These are phyloP conservation scores for Carassius carassius DNA, from an alignment of 2,113 vertebrate species.

Conservation along the genomic window DNA sequence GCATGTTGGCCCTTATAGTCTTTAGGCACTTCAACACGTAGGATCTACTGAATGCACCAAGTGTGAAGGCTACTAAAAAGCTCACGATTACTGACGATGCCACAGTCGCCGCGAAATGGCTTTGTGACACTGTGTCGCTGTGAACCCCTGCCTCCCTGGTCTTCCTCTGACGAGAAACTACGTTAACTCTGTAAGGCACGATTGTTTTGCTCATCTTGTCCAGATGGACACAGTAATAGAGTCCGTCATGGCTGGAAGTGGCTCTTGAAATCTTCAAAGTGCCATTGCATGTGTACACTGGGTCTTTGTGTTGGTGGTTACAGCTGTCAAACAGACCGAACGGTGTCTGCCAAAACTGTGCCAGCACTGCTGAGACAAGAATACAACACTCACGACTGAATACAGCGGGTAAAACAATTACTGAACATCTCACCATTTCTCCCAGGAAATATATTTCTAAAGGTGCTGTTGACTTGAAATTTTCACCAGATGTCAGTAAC, in stretches of 20 bases:
- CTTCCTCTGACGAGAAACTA: background rate
- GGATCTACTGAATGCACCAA: conserved; percentile 67
- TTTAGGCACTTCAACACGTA: conserved; percentile 64
- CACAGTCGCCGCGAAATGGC: conserved; percentile 64
- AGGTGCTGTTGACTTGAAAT: too few relatives aligned
- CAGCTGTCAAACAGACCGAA: conserved; percentile 63
- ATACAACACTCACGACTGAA: background rate
- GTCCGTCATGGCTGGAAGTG: conserved; percentile 64
- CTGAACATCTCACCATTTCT: too few relatives aligned
- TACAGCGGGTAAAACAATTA: too few relatives aligned
- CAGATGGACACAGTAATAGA: conserved; percentile 72
- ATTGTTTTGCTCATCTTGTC: conserved; percentile 53
- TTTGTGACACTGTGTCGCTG: background rate
- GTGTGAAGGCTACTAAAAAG: conserved; percentile 70
- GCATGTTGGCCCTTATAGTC: background rate
- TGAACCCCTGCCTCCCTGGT: background rate
- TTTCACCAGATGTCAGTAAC: too few relatives aligned
- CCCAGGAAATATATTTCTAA: too few relatives aligned
- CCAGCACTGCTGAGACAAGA: conserved; percentile 52
- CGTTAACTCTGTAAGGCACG: conserved; percentile 53
- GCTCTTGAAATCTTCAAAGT: conserved; percentile 61
- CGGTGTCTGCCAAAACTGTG: conserved; percentile 73
- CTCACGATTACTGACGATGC: conserved; percentile 70
- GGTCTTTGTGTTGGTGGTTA: conserved; percentile 39
- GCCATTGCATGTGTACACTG: conserved; percentile 59